Evolutionary conservation across 2,797 vertebrate species (phyloP), one percentile per base, ranked within the genome.

Genomic region (Clarias laeviceps): DNA sequence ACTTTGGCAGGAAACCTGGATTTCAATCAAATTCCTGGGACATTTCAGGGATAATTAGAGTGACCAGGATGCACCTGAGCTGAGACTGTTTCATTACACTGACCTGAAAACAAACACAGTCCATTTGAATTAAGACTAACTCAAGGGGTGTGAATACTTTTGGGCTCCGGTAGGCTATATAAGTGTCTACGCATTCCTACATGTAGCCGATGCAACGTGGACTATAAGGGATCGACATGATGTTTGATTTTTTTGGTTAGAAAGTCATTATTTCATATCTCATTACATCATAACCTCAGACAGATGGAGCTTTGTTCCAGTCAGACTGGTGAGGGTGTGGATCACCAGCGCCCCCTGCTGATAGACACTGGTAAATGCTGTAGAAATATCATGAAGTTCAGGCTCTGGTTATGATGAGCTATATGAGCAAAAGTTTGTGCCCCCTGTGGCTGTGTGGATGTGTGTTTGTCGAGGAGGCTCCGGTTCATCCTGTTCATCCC

Each of bases 261-360:
- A 4, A 29, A 40, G 1, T 74, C 6, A 74, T 27, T 74, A 54
- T 54, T n/a, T 18, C 45, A 17, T 27, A 73, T 6, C 17, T 4
- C 50, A 76, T 57, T 29, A 76, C 73, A 11, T 76, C 72, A 76
- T 32, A 76, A 2, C 54, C 50, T 57, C 4, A 32, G 17, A 32
- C 50, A 57, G 45, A 74, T 3, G 37, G 72, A 54, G 24, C 45
- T 50, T 18, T 27, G 40, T 45, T 18, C 54, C 50, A 76, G 24
- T 5, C 37, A 72, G 69, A n/a, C 69, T 12, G 37, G 11, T 56
- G n/a, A 74, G 45, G 45, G 9, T 77, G 54, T 14, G 24, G 56
- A 5, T 24, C 56, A 59, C 56, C 74, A 77, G 56, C 56, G 27
- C 74, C 74, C 18, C 74, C 74, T 77, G 74, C 54, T 76, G 73